These are phyloP conservation scores for Gymnorhina tibicen DNA, from an alignment of 2,113 vertebrate species.

Conservation along the genomic window DNA sequence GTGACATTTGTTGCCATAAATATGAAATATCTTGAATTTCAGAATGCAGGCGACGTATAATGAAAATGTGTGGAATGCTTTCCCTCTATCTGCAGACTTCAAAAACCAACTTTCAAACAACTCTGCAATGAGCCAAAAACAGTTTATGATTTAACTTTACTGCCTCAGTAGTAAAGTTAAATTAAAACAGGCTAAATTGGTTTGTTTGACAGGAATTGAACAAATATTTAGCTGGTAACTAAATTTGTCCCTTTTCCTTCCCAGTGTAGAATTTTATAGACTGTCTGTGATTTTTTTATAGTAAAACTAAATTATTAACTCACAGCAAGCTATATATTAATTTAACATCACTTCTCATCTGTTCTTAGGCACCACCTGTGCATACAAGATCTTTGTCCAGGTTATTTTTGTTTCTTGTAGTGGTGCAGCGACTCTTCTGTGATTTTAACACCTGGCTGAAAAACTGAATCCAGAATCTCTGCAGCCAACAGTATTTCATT, in stretches of 20 bases:
- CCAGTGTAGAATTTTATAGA: background rate
- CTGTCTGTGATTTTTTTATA: background rate
- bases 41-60: background rate
- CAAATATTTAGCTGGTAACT: background rate
- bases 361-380: background rate
- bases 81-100: background rate
- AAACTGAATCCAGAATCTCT: background rate
- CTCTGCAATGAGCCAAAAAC: background rate
- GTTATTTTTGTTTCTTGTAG: background rate
- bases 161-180: background rate
- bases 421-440: background rate
- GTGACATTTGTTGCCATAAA: background rate
- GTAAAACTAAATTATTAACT: background rate
- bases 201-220: background rate
- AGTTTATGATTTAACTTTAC: background rate
- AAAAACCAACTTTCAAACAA: background rate
- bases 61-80: background rate
- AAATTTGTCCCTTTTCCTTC: background rate
- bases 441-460: background rate
- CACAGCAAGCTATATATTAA: background rate
- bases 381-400: background rate
- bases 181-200: background rate
- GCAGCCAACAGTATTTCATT: background rate
- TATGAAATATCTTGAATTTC: background rate
- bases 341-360: background rate